phyloP scores from a whole-genome alignment of 2,113 vertebrate genomes.

The Tetraodon nigroviridis region DNA sequence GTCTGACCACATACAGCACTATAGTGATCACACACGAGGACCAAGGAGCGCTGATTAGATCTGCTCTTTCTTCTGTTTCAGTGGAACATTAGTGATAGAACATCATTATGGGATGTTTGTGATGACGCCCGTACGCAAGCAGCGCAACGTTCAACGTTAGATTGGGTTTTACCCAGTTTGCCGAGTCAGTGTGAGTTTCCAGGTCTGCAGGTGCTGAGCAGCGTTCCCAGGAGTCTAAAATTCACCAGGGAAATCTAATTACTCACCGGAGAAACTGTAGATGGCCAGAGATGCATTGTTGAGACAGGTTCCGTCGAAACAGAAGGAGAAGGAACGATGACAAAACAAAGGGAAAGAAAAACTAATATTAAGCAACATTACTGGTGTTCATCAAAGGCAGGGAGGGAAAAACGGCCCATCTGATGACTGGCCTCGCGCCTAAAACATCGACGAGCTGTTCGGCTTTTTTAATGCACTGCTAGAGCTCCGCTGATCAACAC shows the following conservation, averaged over 20 bases:
- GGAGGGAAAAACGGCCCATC: too few relatives aligned
- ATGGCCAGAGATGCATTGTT: conserved; percentile 20
- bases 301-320: conserved; percentile 23
- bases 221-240: conserved; percentile 58
- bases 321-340: conserved; percentile 3
- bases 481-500: too few relatives aligned
- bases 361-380: too few relatives aligned
- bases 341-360: neutral
- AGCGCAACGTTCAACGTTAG: neutral
- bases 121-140: too few relatives aligned
- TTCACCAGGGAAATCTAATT: conserved; percentile 57
- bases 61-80: conserved; percentile 7
- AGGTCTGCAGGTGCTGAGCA: conserved; percentile 30
- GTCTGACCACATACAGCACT: conserved; percentile 1
- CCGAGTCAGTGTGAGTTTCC: conserved; percentile 43
- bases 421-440: too few relatives aligned
- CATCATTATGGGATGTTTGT: neutral
- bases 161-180: conserved; percentile 46
- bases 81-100: neutral
- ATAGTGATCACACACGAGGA: conserved; percentile 3
- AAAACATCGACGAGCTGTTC: too few relatives aligned
- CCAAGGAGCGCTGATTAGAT: neutral
- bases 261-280: conserved; percentile 39
- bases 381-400: too few relatives aligned
- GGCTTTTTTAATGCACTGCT: too few relatives aligned